phyloP scores from a whole-genome alignment of 1,140 invertebrate species.

The Drosophila neocordata region DNA sequence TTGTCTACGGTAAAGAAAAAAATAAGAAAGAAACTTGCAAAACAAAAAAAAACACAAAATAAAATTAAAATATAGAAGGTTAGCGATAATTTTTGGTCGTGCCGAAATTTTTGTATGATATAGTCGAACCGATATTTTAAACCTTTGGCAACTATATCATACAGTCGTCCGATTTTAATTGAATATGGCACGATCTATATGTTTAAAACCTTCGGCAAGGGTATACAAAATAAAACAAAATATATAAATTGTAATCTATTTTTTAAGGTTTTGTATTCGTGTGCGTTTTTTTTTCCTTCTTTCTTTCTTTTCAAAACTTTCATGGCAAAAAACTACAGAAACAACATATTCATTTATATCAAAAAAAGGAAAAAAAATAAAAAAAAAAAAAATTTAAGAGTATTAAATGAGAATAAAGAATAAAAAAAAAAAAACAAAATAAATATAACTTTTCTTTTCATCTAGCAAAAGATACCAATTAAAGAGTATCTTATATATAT shows the following conservation, averaged over 20 bases:
- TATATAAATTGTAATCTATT: slow-evolving; percentile 37
- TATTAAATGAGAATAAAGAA: not conserved
- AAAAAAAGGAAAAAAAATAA: slow-evolving; percentile 14
- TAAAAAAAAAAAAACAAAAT: not conserved
- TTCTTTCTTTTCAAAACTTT: slow-evolving; percentile 40
- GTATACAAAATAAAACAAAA: not conserved
- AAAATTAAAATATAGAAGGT: too few relatives aligned
- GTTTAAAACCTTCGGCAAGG: too few relatives aligned
- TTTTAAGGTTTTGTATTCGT: slow-evolving; percentile 45
- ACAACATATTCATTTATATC: slow-evolving; percentile 31
- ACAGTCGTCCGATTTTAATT: too few relatives aligned
- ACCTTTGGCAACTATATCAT: too few relatives aligned
- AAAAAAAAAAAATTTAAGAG: slow-evolving; percentile 23
- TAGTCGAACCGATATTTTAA: too few relatives aligned
- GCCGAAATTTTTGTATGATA: too few relatives aligned
- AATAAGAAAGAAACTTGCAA: slow-evolving; percentile 3
- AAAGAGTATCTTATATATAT: too few relatives aligned
- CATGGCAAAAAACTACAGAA: slow-evolving; percentile 31
- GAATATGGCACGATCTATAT: too few relatives aligned
- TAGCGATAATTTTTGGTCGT: too few relatives aligned
- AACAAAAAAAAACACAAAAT: not conserved
- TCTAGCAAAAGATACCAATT: too few relatives aligned
- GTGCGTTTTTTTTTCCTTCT: slow-evolving; percentile 23
- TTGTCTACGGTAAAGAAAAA: slow-evolving; percentile 16
- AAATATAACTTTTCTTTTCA: too few relatives aligned